Conservation (phyloP, 1,140 invertebrate species). For the Streblospio benedicti region DNA sequence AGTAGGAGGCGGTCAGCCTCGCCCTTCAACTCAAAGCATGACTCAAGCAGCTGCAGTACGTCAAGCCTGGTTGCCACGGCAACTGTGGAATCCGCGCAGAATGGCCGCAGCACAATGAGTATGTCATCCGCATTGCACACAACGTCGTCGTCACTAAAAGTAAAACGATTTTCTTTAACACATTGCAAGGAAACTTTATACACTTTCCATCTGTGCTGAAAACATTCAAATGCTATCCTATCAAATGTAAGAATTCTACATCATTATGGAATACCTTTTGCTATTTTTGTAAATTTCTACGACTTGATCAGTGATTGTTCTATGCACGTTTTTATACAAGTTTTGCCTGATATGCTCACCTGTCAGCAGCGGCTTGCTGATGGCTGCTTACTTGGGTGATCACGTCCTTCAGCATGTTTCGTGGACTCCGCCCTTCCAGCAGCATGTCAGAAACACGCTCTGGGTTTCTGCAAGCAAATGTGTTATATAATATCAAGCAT, state of each 20-base stretch:
- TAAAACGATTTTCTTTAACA: neutral
- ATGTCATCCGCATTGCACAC: conserved; percentile 28
- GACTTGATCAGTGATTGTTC: no score
- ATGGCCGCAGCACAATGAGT: conserved; percentile 29
- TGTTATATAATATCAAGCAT: neutral
- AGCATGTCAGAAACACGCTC: neutral
- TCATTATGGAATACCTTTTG: no score
- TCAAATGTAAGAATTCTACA: no score
- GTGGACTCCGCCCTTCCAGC: conserved; percentile 7
- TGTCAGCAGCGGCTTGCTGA: conserved; percentile 23
- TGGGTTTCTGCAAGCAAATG: neutral
- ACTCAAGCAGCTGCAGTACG: conserved; percentile 34
- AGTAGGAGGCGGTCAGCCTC: conserved; percentile 29
- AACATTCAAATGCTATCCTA: no score
- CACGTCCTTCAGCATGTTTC: conserved; percentile 23
- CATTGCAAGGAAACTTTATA: no score
- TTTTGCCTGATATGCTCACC: no score
- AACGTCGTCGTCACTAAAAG: conserved; percentile 25
- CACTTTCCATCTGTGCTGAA: no score
- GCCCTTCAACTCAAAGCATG: conserved; percentile 25
- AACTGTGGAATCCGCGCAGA: conserved; percentile 31
- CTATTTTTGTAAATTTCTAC: no score
- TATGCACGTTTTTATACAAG: no score
- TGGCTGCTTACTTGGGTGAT: conserved; percentile 28
- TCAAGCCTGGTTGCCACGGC: conserved; percentile 30